Percentiles rank a stretch among this genome's conserved stretches.
Evolutionary conservation across 2,888 invertebrate species (phyloP).

Genomic region (Amblyjoppa fuscipennis): DNA sequence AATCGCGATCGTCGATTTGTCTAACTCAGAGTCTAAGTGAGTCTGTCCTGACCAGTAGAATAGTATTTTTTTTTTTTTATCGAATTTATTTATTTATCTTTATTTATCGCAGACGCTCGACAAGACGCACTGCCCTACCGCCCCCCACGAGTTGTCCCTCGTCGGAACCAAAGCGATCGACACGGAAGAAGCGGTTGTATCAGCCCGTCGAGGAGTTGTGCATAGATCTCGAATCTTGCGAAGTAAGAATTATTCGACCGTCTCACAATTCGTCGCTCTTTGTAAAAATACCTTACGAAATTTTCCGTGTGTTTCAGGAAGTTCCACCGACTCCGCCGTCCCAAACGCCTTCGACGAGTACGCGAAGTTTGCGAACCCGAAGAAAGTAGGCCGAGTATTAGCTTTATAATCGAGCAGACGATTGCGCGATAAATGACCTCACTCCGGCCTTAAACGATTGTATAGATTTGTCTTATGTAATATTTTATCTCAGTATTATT

Average conservation of each 20-base stretch:
- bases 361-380: slow-evolving; percentile 73
- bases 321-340: slow-evolving; percentile 54
- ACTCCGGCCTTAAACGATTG: background rate
- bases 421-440: background rate
- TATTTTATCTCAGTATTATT: slow-evolving; percentile 45
- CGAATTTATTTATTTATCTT: background rate
- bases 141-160: slow-evolving; percentile 57
- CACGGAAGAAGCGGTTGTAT: slow-evolving; percentile 77
- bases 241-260: slow-evolving; percentile 64
- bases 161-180: slow-evolving; percentile 66
- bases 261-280: background rate
- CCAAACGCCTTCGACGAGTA: slow-evolving; percentile 50
- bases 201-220: slow-evolving; percentile 72
- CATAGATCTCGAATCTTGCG: slow-evolving; percentile 75
- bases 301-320: slow-evolving; percentile 33
- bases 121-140: slow-evolving; percentile 62
- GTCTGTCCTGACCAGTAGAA: slow-evolving; percentile 18
- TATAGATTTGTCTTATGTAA: slow-evolving; percentile 34
- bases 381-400: slow-evolving; percentile 56
- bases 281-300: background rate
- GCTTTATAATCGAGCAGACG: background rate
- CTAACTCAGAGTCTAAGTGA: slow-evolving; percentile 79
- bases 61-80: background rate
- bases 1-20: slow-evolving; percentile 76
- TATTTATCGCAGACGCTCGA: slow-evolving; percentile 64